These are phyloP conservation scores for Polypterus senegalus DNA, from an alignment of 2,113 vertebrate species.

Conservation along the genomic window DNA sequence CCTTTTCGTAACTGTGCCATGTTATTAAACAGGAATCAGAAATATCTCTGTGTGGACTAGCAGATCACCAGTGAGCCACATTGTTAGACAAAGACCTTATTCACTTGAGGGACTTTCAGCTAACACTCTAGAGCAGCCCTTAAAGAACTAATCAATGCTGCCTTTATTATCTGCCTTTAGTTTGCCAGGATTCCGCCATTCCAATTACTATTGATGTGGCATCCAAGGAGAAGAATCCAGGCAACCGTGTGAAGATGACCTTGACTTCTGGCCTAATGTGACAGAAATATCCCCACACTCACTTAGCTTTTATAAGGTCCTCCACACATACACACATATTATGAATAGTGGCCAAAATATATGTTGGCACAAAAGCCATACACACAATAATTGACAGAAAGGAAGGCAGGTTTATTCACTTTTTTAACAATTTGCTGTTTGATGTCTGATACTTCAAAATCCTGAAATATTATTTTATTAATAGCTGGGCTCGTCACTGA, in stretches of 20 bases:
- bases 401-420: no score
- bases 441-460: no score
- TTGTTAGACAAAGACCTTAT: conserved; percentile 30
- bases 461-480: no score
- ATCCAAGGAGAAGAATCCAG: conserved; percentile 16
- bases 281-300: conserved; percentile 8
- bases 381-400: no score
- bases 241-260: conserved; percentile 28
- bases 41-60: conserved; percentile 15
- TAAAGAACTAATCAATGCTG: conserved; percentile 26
- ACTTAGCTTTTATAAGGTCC: no score
- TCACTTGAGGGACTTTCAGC: conserved; percentile 22
- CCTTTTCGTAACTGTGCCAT: no score
- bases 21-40: conserved; percentile 14
- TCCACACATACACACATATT: no score
- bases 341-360: no score
- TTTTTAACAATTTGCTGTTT: no score
- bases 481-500: no score
- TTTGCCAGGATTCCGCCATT: conserved; percentile 23
- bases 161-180: conserved; percentile 27
- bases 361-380: no score
- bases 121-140: conserved; percentile 22
- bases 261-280: conserved; percentile 3
- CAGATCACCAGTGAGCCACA: conserved; percentile 21
- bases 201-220: conserved; percentile 24